Evolutionary conservation across 2,113 vertebrate genomes (phyloP).

Genomic region (Nerophis lumbriciformis): DNA sequence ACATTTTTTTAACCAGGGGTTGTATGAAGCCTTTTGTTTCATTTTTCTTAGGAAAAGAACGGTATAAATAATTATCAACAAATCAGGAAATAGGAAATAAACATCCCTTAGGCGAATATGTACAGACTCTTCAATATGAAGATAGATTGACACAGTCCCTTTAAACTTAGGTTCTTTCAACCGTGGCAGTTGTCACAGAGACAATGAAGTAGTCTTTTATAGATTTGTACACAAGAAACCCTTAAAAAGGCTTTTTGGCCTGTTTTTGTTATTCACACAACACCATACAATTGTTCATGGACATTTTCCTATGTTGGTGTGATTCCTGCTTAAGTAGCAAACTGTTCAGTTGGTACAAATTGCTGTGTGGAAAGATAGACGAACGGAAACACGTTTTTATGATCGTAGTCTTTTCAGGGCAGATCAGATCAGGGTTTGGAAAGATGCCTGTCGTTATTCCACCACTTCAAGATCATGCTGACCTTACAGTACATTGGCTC

Average conservation of each 20-base stretch:
- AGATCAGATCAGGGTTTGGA: conserved; percentile 6
- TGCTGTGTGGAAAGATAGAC: conserved; percentile 8
- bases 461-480: conserved; percentile 4
- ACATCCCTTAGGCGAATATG: conserved; percentile 51
- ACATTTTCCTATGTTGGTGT: conserved; percentile 12
- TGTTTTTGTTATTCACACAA: conserved; percentile 10
- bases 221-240: not conserved
- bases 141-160: conserved; percentile 38
- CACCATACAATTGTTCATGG: not conserved
- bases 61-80: conserved; percentile 33
- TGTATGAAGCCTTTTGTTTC: too few species aligned
- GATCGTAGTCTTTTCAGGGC: not conserved
- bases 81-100: conserved; percentile 41
- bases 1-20: too few species aligned
- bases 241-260: conserved; percentile 17
- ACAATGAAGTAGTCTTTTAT: conserved; percentile 9
- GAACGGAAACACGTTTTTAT: not conserved
- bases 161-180: conserved; percentile 29
- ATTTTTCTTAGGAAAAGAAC: too few species aligned
- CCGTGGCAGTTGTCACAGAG: conserved; percentile 25
- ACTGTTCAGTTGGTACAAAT: conserved; percentile 17
- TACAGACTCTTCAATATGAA: conserved; percentile 72
- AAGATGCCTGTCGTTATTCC: not conserved
- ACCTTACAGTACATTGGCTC: not conserved
- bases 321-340: conserved; percentile 5